Conservation (phyloP, 1,140 invertebrate genomes). For the Grapholita molesta region DNA sequence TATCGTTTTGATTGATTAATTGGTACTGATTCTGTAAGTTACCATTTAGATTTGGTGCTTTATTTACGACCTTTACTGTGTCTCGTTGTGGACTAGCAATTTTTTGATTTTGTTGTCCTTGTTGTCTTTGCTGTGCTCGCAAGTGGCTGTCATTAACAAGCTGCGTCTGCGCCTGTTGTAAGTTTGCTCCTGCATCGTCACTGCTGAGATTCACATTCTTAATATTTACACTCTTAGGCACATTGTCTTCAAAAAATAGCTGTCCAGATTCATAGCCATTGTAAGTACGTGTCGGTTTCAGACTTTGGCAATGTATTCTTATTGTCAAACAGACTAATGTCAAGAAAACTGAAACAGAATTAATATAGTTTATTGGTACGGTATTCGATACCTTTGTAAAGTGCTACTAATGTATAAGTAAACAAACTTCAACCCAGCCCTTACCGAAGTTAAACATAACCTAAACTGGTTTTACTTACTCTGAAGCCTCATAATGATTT, state of each 20-base stretch:
- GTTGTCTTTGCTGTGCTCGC: neutral
- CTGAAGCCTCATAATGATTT: neutral
- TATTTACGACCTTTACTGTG: neutral
- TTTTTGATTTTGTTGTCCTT: neutral
- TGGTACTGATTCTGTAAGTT: neutral
- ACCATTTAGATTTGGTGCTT: neutral
- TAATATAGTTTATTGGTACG: too few species aligned
- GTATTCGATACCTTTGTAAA: too few species aligned
- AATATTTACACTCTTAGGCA: neutral
- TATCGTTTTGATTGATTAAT: neutral
- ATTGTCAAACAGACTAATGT: slow-evolving; percentile 20
- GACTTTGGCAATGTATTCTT: neutral
- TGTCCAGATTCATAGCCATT: slow-evolving; percentile 13
- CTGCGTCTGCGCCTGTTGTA: neutral
- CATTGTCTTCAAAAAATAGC: slow-evolving; percentile 27
- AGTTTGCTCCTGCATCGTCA: neutral
- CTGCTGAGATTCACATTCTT: neutral
- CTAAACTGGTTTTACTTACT: slow-evolving; percentile 14
- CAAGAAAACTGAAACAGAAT: slow-evolving; percentile 24
- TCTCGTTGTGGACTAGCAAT: neutral
- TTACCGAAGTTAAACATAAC: slow-evolving; percentile 26
- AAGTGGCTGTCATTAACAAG: neutral
- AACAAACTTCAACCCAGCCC: neutral
- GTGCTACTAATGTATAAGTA: neutral
- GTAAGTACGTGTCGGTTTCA: neutral